Percentiles rank a stretch among this genome's conserved stretches.
These are phyloP conservation scores for Odobenus rosmarus DNA, from an alignment of 2,113 vertebrate genomes.

Conservation along the genomic window DNA sequence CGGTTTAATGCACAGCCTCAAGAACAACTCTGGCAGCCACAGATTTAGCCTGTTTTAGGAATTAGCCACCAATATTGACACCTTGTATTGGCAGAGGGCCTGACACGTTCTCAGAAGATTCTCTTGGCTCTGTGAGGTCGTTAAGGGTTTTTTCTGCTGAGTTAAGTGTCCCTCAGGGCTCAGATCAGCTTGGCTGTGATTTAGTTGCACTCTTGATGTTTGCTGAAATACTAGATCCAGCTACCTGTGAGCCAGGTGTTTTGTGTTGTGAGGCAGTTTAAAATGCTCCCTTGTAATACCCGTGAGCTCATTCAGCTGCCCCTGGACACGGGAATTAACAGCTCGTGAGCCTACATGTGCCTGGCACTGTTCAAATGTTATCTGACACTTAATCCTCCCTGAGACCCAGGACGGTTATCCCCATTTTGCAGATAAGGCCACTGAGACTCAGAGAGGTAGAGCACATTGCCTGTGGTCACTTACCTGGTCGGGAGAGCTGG, in stretches of 20 bases:
- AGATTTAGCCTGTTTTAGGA: not conserved
- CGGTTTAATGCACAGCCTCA: not conserved
- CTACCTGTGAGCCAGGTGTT: constrained; percentile 7
- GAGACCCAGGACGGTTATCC: not conserved
- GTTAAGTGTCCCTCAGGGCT: not conserved
- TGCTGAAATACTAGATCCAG: not conserved
- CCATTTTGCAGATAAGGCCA: not conserved
- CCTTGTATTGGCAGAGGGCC: not conserved
- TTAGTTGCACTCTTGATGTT: not conserved
- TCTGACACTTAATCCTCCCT: not conserved
- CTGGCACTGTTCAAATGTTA: not conserved
- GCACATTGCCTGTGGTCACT: not conserved
- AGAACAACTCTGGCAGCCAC: not conserved
- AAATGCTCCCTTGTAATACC: not conserved
- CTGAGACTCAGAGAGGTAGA: not conserved
- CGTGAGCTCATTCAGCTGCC: not conserved
- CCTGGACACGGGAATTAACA: not conserved
- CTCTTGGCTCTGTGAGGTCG: not conserved
- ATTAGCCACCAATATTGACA: not conserved
- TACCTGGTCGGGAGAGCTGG: not conserved
- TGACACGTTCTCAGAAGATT: not conserved
- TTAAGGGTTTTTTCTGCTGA: constrained; percentile 39
- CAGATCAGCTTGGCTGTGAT: not conserved
- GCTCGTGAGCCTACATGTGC: not conserved
- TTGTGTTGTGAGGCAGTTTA: not conserved